phyloP scores from a whole-genome alignment of 37 sponge, comb jelly and placozoan species.

The Beroe ovata region DNA sequence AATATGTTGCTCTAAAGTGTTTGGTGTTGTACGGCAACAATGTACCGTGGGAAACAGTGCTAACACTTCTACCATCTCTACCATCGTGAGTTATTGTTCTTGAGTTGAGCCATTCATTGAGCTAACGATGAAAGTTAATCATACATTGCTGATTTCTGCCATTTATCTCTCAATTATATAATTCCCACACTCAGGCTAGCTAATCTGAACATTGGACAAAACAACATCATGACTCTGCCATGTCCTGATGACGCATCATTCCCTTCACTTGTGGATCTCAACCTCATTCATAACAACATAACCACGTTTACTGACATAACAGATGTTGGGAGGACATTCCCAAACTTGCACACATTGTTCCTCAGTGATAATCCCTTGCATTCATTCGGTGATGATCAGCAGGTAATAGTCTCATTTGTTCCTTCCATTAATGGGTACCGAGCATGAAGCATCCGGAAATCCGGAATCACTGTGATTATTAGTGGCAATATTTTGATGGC shows the following conservation, averaged over 20 bases:
- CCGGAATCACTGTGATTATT: too few species aligned
- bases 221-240: neutral
- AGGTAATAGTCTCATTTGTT: neutral
- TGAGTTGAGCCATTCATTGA: too few species aligned
- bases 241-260: neutral
- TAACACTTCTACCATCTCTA: neutral
- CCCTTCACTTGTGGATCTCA: conserved; percentile 6
- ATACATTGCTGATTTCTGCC: too few species aligned
- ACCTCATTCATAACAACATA: conserved; percentile 47
- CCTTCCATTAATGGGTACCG: neutral
- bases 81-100: conserved; percentile 1
- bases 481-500: too few species aligned
- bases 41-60: neutral
- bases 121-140: too few species aligned
- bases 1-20: neutral
- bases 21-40: neutral
- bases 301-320: neutral
- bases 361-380: conserved; percentile 26
- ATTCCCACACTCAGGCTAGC: too few species aligned
- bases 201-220: conserved; percentile 49
- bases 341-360: conserved; percentile 28
- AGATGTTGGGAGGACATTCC: neutral
- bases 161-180: too few species aligned
- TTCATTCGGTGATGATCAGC: conserved; percentile 51
- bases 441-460: too few species aligned